phyloP scores from a whole-genome alignment of 2,113 vertebrate species.

The Mohoua ochrocephala region DNA sequence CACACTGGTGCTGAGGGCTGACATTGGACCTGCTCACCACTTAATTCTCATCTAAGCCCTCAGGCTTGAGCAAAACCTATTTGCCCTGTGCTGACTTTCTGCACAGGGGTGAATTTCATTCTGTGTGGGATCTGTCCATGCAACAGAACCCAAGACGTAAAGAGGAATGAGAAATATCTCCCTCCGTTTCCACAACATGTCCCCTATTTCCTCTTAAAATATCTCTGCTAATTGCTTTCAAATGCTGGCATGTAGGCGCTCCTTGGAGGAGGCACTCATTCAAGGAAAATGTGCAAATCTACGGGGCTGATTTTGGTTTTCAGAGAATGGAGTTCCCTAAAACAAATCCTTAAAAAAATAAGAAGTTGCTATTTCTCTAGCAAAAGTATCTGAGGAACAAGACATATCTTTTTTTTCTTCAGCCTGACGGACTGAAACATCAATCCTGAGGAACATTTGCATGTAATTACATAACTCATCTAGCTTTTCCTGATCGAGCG shows the following conservation, averaged over 20 bases:
- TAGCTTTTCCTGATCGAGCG: constrained; percentile 19
- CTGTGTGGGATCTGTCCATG: not conserved
- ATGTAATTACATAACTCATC: constrained; percentile 48
- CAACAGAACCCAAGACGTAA: not conserved
- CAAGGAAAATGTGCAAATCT: not conserved
- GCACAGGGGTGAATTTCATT: not conserved
- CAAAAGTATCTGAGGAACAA: not conserved
- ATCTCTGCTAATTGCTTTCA: constrained; percentile 40
- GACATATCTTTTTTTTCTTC: not conserved
- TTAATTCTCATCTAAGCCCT: not conserved
- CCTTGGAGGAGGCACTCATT: not conserved
- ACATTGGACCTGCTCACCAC: not conserved
- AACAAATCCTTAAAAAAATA: not conserved
- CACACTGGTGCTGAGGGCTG: not conserved
- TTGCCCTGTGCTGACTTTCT: not conserved
- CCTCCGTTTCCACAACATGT: not conserved
- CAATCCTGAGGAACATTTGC: constrained; percentile 44
- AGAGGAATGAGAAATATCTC: constrained; percentile 12
- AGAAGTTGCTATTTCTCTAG: not conserved
- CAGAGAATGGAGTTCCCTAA: not conserved
- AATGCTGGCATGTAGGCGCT: not conserved
- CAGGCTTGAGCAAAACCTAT: not conserved
- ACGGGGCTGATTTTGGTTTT: not conserved
- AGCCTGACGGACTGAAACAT: not conserved
- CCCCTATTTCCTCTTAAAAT: not conserved